Evolutionary conservation across 2,888 invertebrate genomes (phyloP), one percentile per base, ranked within the genome.

Genomic region (Hirtodrosophila histrioides): DNA sequence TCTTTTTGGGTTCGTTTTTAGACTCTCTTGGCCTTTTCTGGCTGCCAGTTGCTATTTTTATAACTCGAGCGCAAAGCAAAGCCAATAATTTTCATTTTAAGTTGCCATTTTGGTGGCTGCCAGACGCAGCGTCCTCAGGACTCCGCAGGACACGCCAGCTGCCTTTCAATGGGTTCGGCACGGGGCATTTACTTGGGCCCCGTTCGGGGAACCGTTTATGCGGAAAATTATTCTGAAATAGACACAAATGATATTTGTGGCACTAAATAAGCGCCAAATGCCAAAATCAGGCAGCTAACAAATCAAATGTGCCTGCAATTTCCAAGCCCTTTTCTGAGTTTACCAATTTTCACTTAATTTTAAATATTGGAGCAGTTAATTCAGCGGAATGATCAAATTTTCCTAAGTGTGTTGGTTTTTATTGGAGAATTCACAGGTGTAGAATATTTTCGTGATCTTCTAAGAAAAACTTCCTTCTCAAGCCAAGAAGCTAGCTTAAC

Each of bases 221-320:
- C 80, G 87, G 80, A 87, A 88, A 87, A 88, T 88, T 82, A 75
- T 73, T 74, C 83, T 82, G 76, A 86, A 88, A 88, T 85, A 88
- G 88, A 85, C 81, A 77, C 78, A 72, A 87, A 83, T 75, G 72
- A 56, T 79, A 73, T 81, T 86, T 79, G 75, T 78, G 55, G 57
- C 69, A 54, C 45, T 57, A 66, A 69, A 54, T 68, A 54, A 68
- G 39, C 40, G 44, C 11, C 50, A 76, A 78, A 62, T 73, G 76
- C 66, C 74, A 74, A 27, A 46, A 41, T n/a, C 73, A 70, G 58
- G 46, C 62, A 60, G 51, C 58, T 37, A 27, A 31, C 40, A 74
- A 64, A 56, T 74, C 56, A 9, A 31, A 31, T 8, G 31, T 31
- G 31, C 7, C 3, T 8, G 31, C 0, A 31, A 31, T 31, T 31